Percentiles rank a stretch among this genome's conserved stretches.
phyloP scores from a whole-genome alignment of 2,888 invertebrate genomes.

The Tachina fera region DNA sequence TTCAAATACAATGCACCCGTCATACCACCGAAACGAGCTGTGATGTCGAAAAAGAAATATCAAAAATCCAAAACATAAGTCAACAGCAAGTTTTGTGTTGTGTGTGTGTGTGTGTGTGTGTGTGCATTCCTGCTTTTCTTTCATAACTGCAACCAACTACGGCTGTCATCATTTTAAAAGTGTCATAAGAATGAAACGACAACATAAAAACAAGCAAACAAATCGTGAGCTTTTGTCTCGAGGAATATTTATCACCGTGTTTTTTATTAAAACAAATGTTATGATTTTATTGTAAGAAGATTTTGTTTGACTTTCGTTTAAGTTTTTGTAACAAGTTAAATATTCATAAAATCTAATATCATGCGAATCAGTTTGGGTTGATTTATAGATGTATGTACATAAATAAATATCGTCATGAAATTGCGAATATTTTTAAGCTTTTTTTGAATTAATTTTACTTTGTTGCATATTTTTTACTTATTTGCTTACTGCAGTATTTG shows the following conservation, averaged over 20 bases:
- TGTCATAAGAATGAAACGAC: slow-evolving; percentile 12
- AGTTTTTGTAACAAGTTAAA: background rate
- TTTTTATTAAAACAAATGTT: background rate
- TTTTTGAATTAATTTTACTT: too few relatives aligned
- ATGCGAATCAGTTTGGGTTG: too few relatives aligned
- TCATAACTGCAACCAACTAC: background rate
- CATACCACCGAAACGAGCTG: background rate
- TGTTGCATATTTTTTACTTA: too few relatives aligned
- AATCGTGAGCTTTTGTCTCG: slow-evolving; percentile 23
- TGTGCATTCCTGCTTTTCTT: background rate
- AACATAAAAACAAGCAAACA: slow-evolving; percentile 17
- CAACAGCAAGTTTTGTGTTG: background rate
- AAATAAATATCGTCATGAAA: too few relatives aligned
- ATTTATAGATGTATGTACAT: too few relatives aligned
- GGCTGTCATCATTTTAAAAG: slow-evolving; percentile 40
- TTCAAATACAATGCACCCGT: slow-evolving; percentile 26
- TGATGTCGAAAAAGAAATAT: slow-evolving; percentile 9
- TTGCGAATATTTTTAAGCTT: too few relatives aligned
- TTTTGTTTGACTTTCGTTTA: slow-evolving; percentile 21
- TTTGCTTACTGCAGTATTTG: too few relatives aligned
- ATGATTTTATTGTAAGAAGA: slow-evolving; percentile 21
- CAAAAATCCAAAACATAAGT: slow-evolving; percentile 45
- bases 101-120: background rate
- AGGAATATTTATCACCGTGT: slow-evolving; percentile 20
- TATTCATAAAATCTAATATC: too few relatives aligned